phyloP scores from a whole-genome alignment of 2,113 vertebrate genomes.

The Percopsis transmontana region DNA sequence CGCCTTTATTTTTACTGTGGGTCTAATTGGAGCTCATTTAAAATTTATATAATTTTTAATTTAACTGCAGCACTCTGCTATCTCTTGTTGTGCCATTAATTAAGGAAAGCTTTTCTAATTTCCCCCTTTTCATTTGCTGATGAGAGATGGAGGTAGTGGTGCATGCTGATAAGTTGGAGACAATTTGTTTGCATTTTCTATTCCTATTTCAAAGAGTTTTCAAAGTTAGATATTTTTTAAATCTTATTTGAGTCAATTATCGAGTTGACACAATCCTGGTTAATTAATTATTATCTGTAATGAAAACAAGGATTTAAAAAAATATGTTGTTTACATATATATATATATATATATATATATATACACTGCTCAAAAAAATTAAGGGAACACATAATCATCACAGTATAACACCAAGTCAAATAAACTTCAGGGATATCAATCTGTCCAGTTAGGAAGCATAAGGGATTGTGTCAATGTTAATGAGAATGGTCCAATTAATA shows the following conservation, averaged over 20 bases:
- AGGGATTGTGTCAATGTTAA: no score
- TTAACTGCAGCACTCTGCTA: constrained; percentile 61
- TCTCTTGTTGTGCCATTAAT: constrained; percentile 69
- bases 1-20: constrained; percentile 64
- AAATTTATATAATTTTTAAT: constrained; percentile 78
- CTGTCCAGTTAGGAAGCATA: no score
- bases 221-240: constrained; percentile 4
- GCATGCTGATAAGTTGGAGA: constrained; percentile 27
- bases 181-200: constrained; percentile 30
- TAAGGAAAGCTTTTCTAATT: constrained; percentile 57
- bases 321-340: no score
- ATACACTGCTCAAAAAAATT: no score
- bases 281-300: constrained; percentile 18
- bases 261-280: constrained; percentile 1
- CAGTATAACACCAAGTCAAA: no score
- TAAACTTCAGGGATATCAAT: no score
- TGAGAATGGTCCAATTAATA: no score
- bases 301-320: no score
- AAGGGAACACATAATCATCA: no score
- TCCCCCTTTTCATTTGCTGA: constrained; percentile 43
- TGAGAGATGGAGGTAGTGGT: constrained; percentile 47
- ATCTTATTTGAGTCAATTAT: no score
- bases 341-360: no score
- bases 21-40: constrained; percentile 75
- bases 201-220: constrained; percentile 37